These are phyloP conservation scores for Gulo gulo DNA, from an alignment of 2,113 vertebrate species.

Conservation along the genomic window DNA sequence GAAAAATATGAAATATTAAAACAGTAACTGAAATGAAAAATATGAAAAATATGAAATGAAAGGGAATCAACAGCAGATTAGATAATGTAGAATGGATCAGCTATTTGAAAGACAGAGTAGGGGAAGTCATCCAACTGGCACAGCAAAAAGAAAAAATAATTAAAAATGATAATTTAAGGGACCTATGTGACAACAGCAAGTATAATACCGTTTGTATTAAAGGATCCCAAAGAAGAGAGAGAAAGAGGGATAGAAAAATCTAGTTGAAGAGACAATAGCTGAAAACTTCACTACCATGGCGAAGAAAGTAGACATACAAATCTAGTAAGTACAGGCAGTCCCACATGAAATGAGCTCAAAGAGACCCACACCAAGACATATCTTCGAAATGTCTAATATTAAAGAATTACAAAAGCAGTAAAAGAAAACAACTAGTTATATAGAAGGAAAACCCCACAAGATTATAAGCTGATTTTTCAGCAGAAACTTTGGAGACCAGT, in stretches of 20 bases:
- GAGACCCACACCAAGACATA: background rate
- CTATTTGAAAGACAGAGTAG: background rate
- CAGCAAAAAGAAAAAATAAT: background rate
- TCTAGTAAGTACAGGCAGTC: background rate
- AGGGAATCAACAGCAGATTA: background rate
- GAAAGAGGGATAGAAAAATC: background rate
- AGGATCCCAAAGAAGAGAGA: background rate
- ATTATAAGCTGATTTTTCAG: background rate
- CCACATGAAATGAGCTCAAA: background rate
- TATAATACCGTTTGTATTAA: background rate
- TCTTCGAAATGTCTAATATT: background rate
- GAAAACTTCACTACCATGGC: background rate
- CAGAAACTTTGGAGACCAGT: background rate
- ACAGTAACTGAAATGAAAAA: background rate
- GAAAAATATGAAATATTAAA: background rate
- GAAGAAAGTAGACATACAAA: background rate
- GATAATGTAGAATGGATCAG: background rate
- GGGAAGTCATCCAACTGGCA: background rate
- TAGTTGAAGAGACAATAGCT: background rate
- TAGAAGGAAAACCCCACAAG: background rate
- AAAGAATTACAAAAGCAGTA: background rate
- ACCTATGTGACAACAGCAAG: background rate
- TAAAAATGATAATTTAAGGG: background rate
- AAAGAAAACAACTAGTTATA: background rate
- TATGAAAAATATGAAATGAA: background rate